These are phyloP conservation scores for Phyllopteryx taeniolatus DNA, from an alignment of 2,113 vertebrate species.

Conservation along the genomic window DNA sequence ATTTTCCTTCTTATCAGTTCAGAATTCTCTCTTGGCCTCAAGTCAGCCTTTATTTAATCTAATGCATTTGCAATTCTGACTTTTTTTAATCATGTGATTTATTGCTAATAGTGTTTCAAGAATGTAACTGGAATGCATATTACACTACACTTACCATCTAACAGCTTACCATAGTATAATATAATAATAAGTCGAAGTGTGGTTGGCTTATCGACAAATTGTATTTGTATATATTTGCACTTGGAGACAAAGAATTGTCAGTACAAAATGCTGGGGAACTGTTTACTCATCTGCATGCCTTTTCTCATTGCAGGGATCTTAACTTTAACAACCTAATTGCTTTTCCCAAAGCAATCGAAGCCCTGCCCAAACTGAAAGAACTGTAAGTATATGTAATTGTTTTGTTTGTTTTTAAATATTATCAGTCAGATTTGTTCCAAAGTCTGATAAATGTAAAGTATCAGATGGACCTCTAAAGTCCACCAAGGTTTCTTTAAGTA, in stretches of 20 bases:
- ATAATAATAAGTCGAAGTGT: not conserved
- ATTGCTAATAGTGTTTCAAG: not conserved
- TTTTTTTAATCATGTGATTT: not conserved
- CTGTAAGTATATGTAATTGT: constrained; percentile 80
- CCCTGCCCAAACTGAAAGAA: constrained; percentile 90
- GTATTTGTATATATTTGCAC: not conserved
- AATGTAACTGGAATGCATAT: not conserved
- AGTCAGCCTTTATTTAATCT: not conserved
- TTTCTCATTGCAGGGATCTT: constrained; percentile 80
- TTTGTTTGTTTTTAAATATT: not conserved
- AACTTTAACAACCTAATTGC: constrained; percentile 93
- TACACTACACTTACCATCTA: not conserved
- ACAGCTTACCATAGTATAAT: not conserved
- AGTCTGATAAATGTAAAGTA: not conserved
- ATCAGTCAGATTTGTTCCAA: not conserved
- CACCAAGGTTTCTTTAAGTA: not conserved
- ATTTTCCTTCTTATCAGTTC: not conserved
- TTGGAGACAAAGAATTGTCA: not conserved
- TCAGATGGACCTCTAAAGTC: not conserved
- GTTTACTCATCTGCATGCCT: constrained; percentile 8
- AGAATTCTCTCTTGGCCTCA: not conserved
- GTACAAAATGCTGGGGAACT: not conserved
- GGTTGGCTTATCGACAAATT: not conserved
- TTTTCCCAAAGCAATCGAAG: constrained; percentile 91
- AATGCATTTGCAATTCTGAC: not conserved